Evolutionary conservation across 2,888 invertebrate genomes (phyloP).

Genomic region (Harpalus rubripes): DNA sequence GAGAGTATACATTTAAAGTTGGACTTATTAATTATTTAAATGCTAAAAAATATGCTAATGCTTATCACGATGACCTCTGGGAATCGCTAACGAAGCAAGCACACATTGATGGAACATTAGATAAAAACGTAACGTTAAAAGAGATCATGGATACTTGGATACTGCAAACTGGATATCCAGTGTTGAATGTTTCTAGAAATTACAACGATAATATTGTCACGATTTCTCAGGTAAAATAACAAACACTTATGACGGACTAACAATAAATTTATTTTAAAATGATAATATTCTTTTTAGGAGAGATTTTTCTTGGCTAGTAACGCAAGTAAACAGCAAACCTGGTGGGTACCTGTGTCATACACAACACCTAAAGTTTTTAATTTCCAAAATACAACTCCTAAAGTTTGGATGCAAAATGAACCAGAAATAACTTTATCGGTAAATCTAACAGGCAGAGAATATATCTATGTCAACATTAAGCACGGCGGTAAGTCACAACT

Average conservation of each 20-base stretch:
- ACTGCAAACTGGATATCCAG: conserved; percentile 84
- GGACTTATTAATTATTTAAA: conserved; percentile 80
- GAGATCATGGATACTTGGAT: conserved; percentile 86
- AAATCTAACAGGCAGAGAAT: conserved; percentile 76
- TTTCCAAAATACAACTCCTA: conserved; percentile 76
- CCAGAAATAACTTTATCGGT: conserved; percentile 73
- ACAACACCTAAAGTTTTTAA: conserved; percentile 74
- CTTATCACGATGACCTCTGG: conserved; percentile 86
- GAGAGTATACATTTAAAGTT: conserved; percentile 80
- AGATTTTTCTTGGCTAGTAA: conserved; percentile 70
- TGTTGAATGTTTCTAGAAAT: conserved; percentile 80
- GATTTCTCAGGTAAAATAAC: conserved; percentile 75
- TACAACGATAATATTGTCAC: conserved; percentile 74
- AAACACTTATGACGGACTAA: background rate
- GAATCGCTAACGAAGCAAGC: conserved; percentile 81
- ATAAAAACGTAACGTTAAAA: conserved; percentile 78
- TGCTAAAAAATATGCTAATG: conserved; percentile 80
- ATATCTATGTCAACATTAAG: conserved; percentile 80
- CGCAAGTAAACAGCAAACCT: conserved; percentile 73
- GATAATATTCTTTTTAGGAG: conserved; percentile 50
- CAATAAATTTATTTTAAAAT: background rate
- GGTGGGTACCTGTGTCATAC: conserved; percentile 79
- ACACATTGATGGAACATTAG: conserved; percentile 75
- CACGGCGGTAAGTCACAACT: conserved; percentile 80
- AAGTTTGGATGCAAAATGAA: conserved; percentile 78